A percentile compares a stretch with the other conserved stretches of the same genome.
Conservation (phyloP, 1,140 invertebrate species). For the Marisa cornuarietis region DNA sequence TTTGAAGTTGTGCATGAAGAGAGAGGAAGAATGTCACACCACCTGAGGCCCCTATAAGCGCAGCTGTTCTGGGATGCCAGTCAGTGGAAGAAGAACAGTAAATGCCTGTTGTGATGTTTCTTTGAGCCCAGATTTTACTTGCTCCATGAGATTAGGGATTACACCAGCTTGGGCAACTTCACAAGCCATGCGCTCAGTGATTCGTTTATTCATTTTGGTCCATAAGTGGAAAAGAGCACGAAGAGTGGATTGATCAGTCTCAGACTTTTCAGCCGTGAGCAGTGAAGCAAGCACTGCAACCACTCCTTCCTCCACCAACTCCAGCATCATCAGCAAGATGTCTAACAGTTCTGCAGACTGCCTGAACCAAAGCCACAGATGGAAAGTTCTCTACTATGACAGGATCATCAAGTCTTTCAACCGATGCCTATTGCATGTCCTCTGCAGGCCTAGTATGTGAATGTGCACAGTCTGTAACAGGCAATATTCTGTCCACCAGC, state of each 20-base stretch:
- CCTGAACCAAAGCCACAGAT: slow-evolving; percentile 5
- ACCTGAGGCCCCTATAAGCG: slow-evolving; percentile 35
- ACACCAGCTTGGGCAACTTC: slow-evolving; percentile 7
- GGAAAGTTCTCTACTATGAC: slow-evolving; percentile 6
- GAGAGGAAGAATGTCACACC: slow-evolving; percentile 34
- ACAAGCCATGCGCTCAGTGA: slow-evolving; percentile 16
- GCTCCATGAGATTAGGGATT: slow-evolving; percentile 7
- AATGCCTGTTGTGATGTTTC: slow-evolving; percentile 29
- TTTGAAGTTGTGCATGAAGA: too few species aligned
- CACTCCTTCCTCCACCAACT: slow-evolving; percentile 13
- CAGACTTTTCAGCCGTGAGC: slow-evolving; percentile 3
- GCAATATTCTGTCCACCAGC: background rate
- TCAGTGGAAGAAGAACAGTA: slow-evolving; percentile 30
- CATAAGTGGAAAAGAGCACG: slow-evolving; percentile 7
- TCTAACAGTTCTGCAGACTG: slow-evolving; percentile 2
- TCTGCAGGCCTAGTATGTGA: background rate
- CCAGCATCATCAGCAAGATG: background rate
- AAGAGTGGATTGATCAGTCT: background rate
- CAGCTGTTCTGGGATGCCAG: slow-evolving; percentile 26
- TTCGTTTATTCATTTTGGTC: slow-evolving; percentile 7
- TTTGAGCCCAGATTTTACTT: slow-evolving; percentile 14
- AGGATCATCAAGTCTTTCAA: background rate
- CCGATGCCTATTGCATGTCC: background rate
- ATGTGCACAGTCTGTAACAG: too few species aligned
- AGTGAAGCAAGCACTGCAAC: slow-evolving; percentile 1